Percentiles rank a stretch among this genome's conserved stretches.
These are phyloP conservation scores for Pectinophora gossypiella DNA, from an alignment of 1,140 invertebrate species.

Conservation along the genomic window DNA sequence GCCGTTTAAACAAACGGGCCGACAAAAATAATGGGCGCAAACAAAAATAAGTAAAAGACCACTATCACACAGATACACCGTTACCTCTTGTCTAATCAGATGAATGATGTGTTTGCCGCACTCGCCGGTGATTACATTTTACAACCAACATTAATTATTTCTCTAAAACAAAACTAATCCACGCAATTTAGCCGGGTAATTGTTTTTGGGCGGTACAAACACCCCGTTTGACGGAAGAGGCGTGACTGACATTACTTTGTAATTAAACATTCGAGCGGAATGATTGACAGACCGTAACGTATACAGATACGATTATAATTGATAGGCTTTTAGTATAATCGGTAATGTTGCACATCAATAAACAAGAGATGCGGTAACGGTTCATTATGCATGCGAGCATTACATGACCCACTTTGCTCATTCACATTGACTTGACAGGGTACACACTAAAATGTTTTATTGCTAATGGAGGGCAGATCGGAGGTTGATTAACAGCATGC, in stretches of 20 bases:
- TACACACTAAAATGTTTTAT: conserved; percentile 26
- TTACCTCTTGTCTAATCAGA: conserved; percentile 30
- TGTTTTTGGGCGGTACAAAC: conserved; percentile 22
- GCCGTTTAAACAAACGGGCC: conserved; percentile 34
- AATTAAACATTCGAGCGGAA: conserved; percentile 21
- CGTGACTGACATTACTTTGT: conserved; percentile 20
- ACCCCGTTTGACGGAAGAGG: conserved; percentile 15
- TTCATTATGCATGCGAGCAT: conserved; percentile 24
- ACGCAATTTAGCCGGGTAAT: conserved; percentile 18
- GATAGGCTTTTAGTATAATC: conserved; percentile 31
- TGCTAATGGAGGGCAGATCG: conserved; percentile 18
- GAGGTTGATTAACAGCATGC: conserved; percentile 25
- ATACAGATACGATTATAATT: conserved; percentile 30
- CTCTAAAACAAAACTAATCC: conserved; percentile 16
- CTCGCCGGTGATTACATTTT: conserved; percentile 21
- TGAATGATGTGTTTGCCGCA: conserved; percentile 22
- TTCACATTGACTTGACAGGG: conserved; percentile 27
- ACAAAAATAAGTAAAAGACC: conserved; percentile 32
- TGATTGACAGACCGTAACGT: conserved; percentile 30
- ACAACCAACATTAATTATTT: conserved; percentile 33
- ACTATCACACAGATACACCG: conserved; percentile 32
- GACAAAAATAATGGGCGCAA: conserved; percentile 34
- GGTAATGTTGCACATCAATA: conserved; percentile 33
- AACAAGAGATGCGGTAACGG: conserved; percentile 31
- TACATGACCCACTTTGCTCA: conserved; percentile 32